phyloP scores from a whole-genome alignment of 2,888 invertebrate genomes.

The Agrotis puta region DNA sequence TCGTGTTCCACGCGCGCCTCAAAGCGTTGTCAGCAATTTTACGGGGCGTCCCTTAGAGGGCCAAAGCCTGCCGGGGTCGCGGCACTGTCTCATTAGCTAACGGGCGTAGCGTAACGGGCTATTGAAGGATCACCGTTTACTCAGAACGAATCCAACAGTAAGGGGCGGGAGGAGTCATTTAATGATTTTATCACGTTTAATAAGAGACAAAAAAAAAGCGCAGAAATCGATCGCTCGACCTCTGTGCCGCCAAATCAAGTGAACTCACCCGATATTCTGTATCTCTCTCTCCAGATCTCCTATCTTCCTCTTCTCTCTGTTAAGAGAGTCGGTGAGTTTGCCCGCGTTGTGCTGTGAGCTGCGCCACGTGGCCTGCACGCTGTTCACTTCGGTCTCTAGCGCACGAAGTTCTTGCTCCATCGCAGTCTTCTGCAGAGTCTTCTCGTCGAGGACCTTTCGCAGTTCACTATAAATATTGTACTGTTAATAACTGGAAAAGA shows the following conservation, averaged over 20 bases:
- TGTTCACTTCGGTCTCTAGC: slow-evolving; percentile 75
- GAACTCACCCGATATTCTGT: slow-evolving; percentile 80
- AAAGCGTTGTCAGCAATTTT: too few species aligned
- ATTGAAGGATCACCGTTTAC: too few species aligned
- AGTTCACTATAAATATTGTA: slow-evolving; percentile 60
- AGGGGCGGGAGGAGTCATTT: too few species aligned
- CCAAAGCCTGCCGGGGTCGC: too few species aligned
- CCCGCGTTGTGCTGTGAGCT: slow-evolving; percentile 61
- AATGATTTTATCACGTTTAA: too few species aligned
- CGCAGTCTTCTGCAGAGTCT: slow-evolving; percentile 72
- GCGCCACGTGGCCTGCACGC: slow-evolving; percentile 74
- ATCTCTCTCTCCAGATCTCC: slow-evolving; percentile 81
- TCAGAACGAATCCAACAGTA: too few species aligned
- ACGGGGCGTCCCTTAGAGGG: too few species aligned
- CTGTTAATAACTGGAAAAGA: not conserved
- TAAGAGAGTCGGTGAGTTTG: slow-evolving; percentile 76
- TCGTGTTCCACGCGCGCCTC: too few species aligned
- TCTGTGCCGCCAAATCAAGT: not conserved
- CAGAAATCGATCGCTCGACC: too few species aligned
- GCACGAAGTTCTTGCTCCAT: slow-evolving; percentile 81
- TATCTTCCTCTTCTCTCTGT: slow-evolving; percentile 80
- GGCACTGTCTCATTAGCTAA: too few species aligned
- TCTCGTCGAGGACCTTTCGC: slow-evolving; percentile 69
- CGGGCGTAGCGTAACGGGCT: too few species aligned
- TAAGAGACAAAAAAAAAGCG: too few species aligned